Evolutionary conservation across 2,113 vertebrate species (phyloP).

Genomic region (Excalfactoria chinensis): DNA sequence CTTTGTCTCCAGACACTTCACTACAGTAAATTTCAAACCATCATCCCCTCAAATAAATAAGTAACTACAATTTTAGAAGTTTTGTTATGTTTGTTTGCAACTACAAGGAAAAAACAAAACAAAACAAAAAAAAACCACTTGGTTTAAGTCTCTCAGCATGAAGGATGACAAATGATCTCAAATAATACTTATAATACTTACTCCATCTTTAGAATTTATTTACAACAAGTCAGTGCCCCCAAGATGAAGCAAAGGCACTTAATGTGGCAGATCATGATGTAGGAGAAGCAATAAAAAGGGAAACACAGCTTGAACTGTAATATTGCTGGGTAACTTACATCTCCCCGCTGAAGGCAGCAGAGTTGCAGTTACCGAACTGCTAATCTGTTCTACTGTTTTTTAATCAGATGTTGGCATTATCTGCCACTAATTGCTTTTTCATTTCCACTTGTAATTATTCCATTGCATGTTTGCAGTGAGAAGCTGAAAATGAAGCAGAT

Average conservation of each 20-base stretch:
- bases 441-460: constrained; percentile 87
- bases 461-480: constrained; percentile 84
- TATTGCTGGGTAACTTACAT: constrained; percentile 61
- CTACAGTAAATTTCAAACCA: not conserved
- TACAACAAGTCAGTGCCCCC: constrained; percentile 62
- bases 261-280: constrained; percentile 45
- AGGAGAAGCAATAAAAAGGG: constrained; percentile 65
- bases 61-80: not conserved
- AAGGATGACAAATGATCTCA: constrained; percentile 57
- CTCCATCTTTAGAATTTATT: constrained; percentile 72
- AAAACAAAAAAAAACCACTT: not conserved
- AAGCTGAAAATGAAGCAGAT: constrained; percentile 86
- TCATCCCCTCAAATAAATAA: not conserved
- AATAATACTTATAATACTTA: constrained; percentile 59
- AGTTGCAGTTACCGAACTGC: constrained; percentile 56
- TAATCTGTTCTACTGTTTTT: constrained; percentile 82
- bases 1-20: not conserved
- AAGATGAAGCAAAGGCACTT: constrained; percentile 64
- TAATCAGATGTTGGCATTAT: constrained; percentile 86
- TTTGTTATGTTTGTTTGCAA: not conserved
- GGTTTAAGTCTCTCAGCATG: constrained; percentile 1
- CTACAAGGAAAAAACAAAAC: not conserved
- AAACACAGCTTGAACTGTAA: constrained; percentile 72
- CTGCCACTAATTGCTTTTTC: constrained; percentile 86
- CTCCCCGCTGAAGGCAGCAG: constrained; percentile 72